Conservation (phyloP, 2,797 vertebrate genomes). For the Enoplosus armatus region DNA sequence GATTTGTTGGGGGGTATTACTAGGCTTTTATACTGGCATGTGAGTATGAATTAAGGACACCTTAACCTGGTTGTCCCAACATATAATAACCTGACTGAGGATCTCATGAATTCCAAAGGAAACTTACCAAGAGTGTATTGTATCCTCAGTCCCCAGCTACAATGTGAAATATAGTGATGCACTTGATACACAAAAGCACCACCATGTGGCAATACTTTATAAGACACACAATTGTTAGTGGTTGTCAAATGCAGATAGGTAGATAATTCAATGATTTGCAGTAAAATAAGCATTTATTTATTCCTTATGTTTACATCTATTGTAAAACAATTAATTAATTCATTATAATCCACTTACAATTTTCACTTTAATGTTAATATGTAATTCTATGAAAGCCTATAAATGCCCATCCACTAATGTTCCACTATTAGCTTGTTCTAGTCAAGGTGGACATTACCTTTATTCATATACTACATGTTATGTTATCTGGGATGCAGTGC, state of each 20-base stretch:
- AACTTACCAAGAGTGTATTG: background rate
- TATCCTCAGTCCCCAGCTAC: slow-evolving; percentile 4
- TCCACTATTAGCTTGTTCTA: background rate
- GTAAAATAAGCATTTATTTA: background rate
- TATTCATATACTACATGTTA: background rate
- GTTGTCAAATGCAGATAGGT: background rate
- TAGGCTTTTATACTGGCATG: background rate
- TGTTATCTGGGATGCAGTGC: background rate
- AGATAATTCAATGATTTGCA: background rate
- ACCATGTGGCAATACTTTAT: slow-evolving; percentile 69
- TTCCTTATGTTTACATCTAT: background rate
- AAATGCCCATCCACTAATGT: background rate
- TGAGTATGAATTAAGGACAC: background rate
- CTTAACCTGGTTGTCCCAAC: background rate
- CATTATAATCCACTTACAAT: accelerated
- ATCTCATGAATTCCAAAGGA: slow-evolving; percentile 1
- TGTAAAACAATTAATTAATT: background rate
- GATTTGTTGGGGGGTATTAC: background rate
- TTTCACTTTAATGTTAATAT: background rate
- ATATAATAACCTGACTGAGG: slow-evolving; percentile 16
- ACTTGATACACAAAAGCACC: slow-evolving; percentile 74
- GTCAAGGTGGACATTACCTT: background rate
- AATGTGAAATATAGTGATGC: slow-evolving; percentile 23
- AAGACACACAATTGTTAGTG: background rate
- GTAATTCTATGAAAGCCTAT: no score